Evolutionary conservation across 2,888 invertebrate species (phyloP), one percentile per base, ranked within the genome.

Genomic region (Omphaloscelis lunosa): DNA sequence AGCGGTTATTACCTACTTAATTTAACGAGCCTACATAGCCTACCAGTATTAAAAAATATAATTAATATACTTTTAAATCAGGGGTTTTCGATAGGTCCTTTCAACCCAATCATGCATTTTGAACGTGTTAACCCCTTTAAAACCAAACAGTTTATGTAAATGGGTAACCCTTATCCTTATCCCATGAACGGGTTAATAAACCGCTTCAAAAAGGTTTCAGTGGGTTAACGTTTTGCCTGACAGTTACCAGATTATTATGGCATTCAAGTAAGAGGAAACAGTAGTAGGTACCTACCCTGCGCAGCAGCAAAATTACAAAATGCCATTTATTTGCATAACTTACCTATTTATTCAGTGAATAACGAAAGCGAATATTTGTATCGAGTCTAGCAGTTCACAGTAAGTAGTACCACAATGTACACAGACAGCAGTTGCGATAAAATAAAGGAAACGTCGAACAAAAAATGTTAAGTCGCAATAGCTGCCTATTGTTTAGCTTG

Each of bases 341-440:
- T 53, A 67, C 8, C 12, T 82, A 63, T 75, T 79, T 82, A 75
- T 82, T 65, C 58, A 69, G 65, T 82, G 72, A 82, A 56, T 75
- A 82, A 72, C 29, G 12, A 72, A 68, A 79, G 51, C 51, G 34
- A 80, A 75, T 80, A 80, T 80, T 80, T 67, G 80, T 80, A 53
- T 56, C 15, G 12, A 56, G 79, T 79, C 67, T 63, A 23, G 39
- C 29, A 56, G 53, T 29, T 39, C 34, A 27, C 48, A 62, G 66
- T 56, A 45, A 45, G n/a, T 51, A 77, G 17, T 62, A 29, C 58
- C 39, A 67, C 67, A 71, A 80, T 81, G 63, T 78, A 51, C 17
- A 58, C 53, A 73, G 63, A 48, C 53, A 74, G 63, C 68, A 70
- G 68, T 78, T 82, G 74, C 82, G 45, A 58, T 82, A 62, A 82